These are phyloP conservation scores for Dascillus cervinus DNA, from an alignment of 2,888 invertebrate genomes.

Conservation along the genomic window DNA sequence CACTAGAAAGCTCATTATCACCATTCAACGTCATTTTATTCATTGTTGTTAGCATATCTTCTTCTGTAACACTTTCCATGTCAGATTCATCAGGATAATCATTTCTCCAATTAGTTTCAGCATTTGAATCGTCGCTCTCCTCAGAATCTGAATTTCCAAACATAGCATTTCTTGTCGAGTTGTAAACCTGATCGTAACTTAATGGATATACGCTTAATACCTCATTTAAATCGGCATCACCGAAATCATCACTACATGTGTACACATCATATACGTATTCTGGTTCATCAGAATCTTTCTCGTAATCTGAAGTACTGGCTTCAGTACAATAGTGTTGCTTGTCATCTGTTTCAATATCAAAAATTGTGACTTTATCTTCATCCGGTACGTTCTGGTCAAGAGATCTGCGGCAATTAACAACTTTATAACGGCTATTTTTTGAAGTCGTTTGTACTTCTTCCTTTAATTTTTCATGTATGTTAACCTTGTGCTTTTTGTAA, in stretches of 20 bases:
- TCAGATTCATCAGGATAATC: slow-evolving; percentile 62
- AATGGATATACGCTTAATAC: slow-evolving; percentile 40
- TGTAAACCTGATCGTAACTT: slow-evolving; percentile 39
- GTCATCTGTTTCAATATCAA: slow-evolving; percentile 49
- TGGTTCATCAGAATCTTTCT: background rate
- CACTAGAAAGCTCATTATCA: slow-evolving; percentile 36
- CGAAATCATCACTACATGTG: slow-evolving; percentile 44
- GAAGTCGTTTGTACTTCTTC: slow-evolving; percentile 42
- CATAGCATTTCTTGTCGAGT: slow-evolving; percentile 28
- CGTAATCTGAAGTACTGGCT: slow-evolving; percentile 12
- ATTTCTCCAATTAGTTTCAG: slow-evolving; percentile 68
- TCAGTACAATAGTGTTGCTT: too few species aligned
- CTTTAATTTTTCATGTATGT: slow-evolving; percentile 43
- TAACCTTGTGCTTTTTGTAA: slow-evolving; percentile 43
- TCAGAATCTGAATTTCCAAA: slow-evolving; percentile 37
- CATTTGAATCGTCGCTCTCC: slow-evolving; percentile 65
- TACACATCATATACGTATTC: slow-evolving; percentile 56
- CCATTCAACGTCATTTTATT: slow-evolving; percentile 31
- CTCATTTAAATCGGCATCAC: slow-evolving; percentile 40
- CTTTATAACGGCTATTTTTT: slow-evolving; percentile 49
- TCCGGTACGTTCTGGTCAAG: slow-evolving; percentile 20
- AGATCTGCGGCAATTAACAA: slow-evolving; percentile 52
- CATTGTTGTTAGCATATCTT: slow-evolving; percentile 56
- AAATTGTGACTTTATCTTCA: slow-evolving; percentile 43
- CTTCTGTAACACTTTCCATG: slow-evolving; percentile 50